Evolutionary conservation across 2,113 vertebrate genomes (phyloP), one percentile per base, ranked within the genome.

Genomic region (Benitochromis conjunctus): DNA sequence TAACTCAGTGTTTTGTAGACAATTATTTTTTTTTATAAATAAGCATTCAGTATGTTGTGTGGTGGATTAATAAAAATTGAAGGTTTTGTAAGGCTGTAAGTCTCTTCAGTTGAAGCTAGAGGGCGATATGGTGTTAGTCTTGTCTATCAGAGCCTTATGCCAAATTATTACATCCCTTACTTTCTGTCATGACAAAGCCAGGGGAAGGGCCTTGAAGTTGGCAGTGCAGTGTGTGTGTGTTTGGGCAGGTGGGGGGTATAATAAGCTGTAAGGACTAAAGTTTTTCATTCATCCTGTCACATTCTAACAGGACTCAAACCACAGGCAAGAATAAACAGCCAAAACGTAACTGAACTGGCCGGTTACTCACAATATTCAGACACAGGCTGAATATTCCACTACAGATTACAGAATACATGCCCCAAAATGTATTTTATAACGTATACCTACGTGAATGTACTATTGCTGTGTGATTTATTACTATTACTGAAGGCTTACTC

Each of bases 41-140:
- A 48, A 78, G 26, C 1, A 36, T 69, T 46, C 4, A 36, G 4
- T 69, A 19, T 60, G 41, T 34, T 64, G 31, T 76, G 43, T 82
- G 74, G 8, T 51, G 29, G 29, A 43, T 56, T 66, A 34, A 29
- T 83, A 29, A 71, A 48, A 38, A 5, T 10, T 71, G 1, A 9
- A 11, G 3, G 9, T 19, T 29, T 51, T 7, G 9, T 36, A 4
- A 43, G 55, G 7, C 86, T 91, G 91, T 80, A n/a, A 82, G 54
- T 90, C 58, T 81, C 36, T 12, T 41, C 4, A n/a, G 3, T 76
- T 5, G 43, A 38, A 21, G 56, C 88, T 93, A 96, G 96, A 94
- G 95, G 94, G 94, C 93, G 53, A 2, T 80, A 53, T 94, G 86
- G 90, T 19, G 24, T 71, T 56, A 41, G 55, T 69, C 24, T 88